Conservation (phyloP, 2,113 vertebrate genomes). For the Nansenia antarctica region DNA sequence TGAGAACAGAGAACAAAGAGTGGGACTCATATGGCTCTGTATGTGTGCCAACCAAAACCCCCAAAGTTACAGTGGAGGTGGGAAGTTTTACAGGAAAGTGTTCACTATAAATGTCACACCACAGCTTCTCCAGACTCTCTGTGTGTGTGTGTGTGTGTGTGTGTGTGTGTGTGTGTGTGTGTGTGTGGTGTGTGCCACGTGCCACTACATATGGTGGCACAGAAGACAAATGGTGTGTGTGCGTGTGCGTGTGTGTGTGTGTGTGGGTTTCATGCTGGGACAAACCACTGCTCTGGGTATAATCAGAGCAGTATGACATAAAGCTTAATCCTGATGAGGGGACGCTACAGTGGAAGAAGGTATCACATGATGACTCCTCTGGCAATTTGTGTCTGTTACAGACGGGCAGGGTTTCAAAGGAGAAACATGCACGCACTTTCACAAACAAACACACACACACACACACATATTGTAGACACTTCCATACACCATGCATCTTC, state of each 20-base stretch:
- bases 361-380: constrained; percentile 30
- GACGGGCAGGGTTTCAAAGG: neutral
- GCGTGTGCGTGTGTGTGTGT: neutral
- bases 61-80: neutral
- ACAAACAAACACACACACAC: neutral
- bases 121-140: neutral
- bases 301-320: constrained; percentile 30
- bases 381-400: constrained; percentile 23
- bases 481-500: no score
- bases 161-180: neutral
- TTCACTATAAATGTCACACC: neutral
- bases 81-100: neutral
- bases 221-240: no score
- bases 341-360: constrained; percentile 27
- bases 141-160: neutral
- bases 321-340: constrained; percentile 30
- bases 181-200: neutral
- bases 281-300: constrained; percentile 4
- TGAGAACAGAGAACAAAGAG: neutral
- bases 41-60: neutral
- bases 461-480: neutral
- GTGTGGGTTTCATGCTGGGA: constrained; percentile 10
- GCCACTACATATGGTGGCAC: no score
- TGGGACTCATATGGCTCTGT: neutral
- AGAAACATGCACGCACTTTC: neutral